Base-by-base conservation (phyloP, 1,140 invertebrate species). In the Tetramorium alpestre region DNA sequence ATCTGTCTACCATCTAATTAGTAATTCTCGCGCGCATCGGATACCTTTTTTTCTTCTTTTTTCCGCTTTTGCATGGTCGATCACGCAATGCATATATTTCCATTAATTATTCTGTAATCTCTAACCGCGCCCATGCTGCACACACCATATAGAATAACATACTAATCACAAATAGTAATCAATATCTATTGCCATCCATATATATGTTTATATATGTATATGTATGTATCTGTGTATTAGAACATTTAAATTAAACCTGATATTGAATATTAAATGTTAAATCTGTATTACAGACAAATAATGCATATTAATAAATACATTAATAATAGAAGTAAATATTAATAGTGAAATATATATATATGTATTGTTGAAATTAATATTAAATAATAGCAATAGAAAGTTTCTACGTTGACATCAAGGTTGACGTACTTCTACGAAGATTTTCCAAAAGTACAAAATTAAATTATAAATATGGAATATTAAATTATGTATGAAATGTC, bases 51-150 rank as follows among this genome's bases (percentile, higher is more conserved):
- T 54, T 47, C 18, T 54, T 44, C 41, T 51, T 54, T 64, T 70
- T 49, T 73, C 11, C 38, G 18, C 58, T 69, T 88, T 75, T 81
- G 54, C 60, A 4, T n/a, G 11, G 25, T n/a, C 56, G 80, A 87
- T 90, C 87, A 58, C 33, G 18, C 51, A 18, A 76, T 51, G 73
- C 82, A 77, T 88, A 82, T 16, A 90, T 90, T 88, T 82, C 65
- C 89, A 90, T 62, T 77, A 72, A 88, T 87, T 87, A 87, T 62
- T 87, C 38, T 60, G 85, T 87, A 87, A 72, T 82, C 70, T 87
- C 62, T 81, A 88, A 88, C 81, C 88, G 72, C 87, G 0, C 69
- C 88, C 87, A 85, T 60, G 11, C 51, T 47, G 11, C 28, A 51
- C 38, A 67, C 28, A 28, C 6, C 25, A 28, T 11, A 28, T 8